Evolutionary conservation across 2,797 vertebrate genomes (phyloP), one percentile per base, ranked within the genome.

Genomic region (Silurus lanzhouensis): DNA sequence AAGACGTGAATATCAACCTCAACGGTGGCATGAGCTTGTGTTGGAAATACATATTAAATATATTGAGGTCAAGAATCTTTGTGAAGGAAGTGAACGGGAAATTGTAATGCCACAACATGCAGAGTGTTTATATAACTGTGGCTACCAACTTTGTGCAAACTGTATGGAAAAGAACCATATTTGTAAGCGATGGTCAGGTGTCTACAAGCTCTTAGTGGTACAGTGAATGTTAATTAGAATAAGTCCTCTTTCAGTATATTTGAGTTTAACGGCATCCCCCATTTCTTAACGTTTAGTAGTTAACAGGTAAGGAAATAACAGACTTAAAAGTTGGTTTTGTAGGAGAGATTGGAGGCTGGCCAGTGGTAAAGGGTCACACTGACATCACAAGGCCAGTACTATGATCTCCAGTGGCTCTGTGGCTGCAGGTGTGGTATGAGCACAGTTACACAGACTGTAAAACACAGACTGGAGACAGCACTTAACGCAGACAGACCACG

Each of bases 351-450:
- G 95, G 94, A 96, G 95, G 95, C 95, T 93, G 96, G 91, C 91
- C 95, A 91, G 96, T 93, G 95, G 94, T 92, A 87, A 82, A 66
- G 84, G 80, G 95, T 95, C 96, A 55, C 79, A 86, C 67, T 90
- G 94, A 96, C 94, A 81, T 95, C 96, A 97, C 95, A 95, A 89
- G 94, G 93, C 96, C 97, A 97, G 97, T 99, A 99, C 97, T 99
- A 99, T 98, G 97, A 97, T 96, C 96, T 96, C 97, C 94, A 19
- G 64, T 92, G 95, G 82, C 68, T 97, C 93, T 99, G 80, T 95
- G 97, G 97, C 96, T 93, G 90, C 92, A 94, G 91, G 92, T 93
- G 94, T 91, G 93, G 95, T 90, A 95, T 97, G 97, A 96, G 96
- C 91, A 88, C 92, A 93, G 93, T 84, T 90, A 91, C 90, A 91